Evolutionary conservation across 2,888 invertebrate species (phyloP), one percentile per base, ranked within the genome.

Genomic region (Lycophotia porphyrea): DNA sequence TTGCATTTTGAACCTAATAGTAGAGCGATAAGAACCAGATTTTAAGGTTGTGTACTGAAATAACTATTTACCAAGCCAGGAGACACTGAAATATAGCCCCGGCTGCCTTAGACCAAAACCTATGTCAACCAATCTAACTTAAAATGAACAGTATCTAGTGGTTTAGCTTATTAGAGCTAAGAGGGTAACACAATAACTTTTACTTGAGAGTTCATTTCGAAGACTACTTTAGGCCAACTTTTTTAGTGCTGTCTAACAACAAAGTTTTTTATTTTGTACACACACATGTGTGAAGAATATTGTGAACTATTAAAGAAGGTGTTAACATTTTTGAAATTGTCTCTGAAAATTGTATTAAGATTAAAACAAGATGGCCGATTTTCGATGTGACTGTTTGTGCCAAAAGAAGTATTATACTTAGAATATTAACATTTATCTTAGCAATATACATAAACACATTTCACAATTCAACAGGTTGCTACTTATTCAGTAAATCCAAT

Each of bases 121-220:
- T 36, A 47, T 47, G 34, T 61, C 66, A 36, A 72, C 72, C 18
- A 70, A 63, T 82, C 52, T 78, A 72, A 73, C 47, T 58, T 72
- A 73, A 69, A 60, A 5, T 21, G 27, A 65, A 65, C 70, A 72
- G 49, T 74, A 78, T 71, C 58, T 68, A 60, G 68, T 73, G 64
- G 64, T 78, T 74, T 66, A 61, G 36, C 67, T 74, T 36, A 69
- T 67, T 52, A 13, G 5, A 24, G 44, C 75, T 77, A 81, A 85
- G 67, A 85, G 86, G 77, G 77, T 55, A 52, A 58, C 9, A 63
- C 78, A 60, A 67, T 84, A 85, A 71, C 34, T 81, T 81, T 55
- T 49, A 76, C 74, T 84, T 76, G 61, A n/a, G 44, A 36, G 18
- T 64, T 71, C 36, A 74, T 71, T 76, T 66, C 18, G n/a, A 60